These are phyloP conservation scores for Ciconia stormi DNA, from an alignment of 2,113 vertebrate species.

Conservation along the genomic window DNA sequence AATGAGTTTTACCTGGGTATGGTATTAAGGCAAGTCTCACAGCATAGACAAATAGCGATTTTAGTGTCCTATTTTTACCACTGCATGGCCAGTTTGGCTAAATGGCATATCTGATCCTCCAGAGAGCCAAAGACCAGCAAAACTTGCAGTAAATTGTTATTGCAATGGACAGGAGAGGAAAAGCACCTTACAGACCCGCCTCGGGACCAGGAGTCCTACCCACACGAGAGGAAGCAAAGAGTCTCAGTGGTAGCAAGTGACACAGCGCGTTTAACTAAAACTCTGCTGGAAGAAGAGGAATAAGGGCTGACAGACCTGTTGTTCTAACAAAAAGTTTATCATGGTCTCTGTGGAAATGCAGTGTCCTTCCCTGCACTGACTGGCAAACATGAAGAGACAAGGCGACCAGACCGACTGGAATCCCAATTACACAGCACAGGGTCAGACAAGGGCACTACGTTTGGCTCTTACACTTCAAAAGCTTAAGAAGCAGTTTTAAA, in stretches of 20 bases:
- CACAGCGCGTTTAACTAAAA: background rate
- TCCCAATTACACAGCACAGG: background rate
- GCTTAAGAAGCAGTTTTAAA: background rate
- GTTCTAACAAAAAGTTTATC: background rate
- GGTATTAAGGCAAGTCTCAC: background rate
- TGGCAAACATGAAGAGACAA: constrained; percentile 13
- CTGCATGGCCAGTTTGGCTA: background rate
- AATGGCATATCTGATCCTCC: background rate
- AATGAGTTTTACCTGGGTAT: background rate
- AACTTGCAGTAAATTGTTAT: background rate
- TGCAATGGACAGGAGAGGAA: background rate
- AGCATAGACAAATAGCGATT: background rate
- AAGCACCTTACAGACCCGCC: background rate
- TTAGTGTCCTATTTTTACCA: background rate
- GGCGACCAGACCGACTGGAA: background rate
- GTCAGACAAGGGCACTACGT: background rate
- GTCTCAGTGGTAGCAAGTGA: background rate
- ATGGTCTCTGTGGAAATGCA: background rate
- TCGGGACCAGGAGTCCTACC: background rate
- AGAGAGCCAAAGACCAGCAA: background rate
- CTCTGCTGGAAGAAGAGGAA: background rate
- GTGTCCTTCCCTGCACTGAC: background rate
- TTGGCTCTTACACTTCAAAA: constrained; percentile 17
- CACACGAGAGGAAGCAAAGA: background rate
- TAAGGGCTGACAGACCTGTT: background rate